Evolutionary conservation across 2,888 invertebrate species (phyloP).

Genomic region (Volucella inanis): DNA sequence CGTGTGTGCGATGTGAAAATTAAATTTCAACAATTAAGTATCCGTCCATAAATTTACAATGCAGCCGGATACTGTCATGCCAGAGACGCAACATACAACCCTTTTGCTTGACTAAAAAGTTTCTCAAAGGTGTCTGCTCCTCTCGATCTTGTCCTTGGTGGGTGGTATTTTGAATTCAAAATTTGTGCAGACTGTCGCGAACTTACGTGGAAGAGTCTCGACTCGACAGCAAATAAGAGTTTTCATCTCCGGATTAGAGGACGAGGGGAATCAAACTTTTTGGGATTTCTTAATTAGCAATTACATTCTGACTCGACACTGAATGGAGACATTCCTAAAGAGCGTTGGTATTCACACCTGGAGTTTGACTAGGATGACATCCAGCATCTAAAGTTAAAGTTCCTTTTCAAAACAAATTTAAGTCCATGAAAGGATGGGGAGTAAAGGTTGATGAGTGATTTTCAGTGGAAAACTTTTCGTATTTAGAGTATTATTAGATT

Average conservation of each 20-base stretch:
- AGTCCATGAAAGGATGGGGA: background rate
- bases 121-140: background rate
- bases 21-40: constrained; percentile 58
- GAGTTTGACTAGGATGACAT: constrained; percentile 33
- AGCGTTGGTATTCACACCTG: constrained; percentile 61
- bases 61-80: constrained; percentile 18
- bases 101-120: constrained; percentile 2
- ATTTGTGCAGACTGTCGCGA: constrained; percentile 37
- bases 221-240: constrained; percentile 36
- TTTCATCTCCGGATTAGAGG: no score
- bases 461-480: constrained; percentile 55
- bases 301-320: constrained; percentile 31
- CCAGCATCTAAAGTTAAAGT: constrained; percentile 13
- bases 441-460: background rate
- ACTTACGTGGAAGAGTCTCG: constrained; percentile 24
- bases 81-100: constrained; percentile 4
- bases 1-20: constrained; percentile 55
- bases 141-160: background rate
- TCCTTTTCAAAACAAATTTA: background rate
- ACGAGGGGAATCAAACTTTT: constrained; percentile 47
- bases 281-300: constrained; percentile 72
- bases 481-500: constrained; percentile 43
- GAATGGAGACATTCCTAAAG: background rate
- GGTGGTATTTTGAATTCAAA: constrained; percentile 9
- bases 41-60: constrained; percentile 48